A percentile compares a stretch with the other conserved stretches of the same genome.
These are phyloP conservation scores for Peromyscus attwateri DNA, from an alignment of 2,797 vertebrate species.

Conservation along the genomic window DNA sequence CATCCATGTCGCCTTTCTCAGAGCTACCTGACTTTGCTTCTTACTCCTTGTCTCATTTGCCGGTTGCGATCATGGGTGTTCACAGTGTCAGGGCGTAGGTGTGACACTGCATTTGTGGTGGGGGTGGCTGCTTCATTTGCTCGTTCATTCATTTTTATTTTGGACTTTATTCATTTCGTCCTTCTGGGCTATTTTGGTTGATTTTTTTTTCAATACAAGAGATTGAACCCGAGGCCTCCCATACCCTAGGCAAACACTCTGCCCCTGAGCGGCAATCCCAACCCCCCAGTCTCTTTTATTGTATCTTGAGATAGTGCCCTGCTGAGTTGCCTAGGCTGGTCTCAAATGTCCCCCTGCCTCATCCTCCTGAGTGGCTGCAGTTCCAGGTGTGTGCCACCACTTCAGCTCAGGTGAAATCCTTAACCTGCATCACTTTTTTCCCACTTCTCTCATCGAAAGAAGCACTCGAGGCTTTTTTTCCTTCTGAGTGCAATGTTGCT, in stretches of 20 bases:
- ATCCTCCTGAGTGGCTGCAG: background rate
- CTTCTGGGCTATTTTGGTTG: background rate
- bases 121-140: background rate
- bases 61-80: background rate
- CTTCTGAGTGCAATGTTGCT: background rate
- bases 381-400: background rate
- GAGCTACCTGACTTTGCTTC: background rate
- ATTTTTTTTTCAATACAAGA: background rate
- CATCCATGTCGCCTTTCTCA: background rate
- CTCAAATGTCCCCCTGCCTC: background rate
- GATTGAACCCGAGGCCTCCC: background rate
- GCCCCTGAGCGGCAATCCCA: background rate
- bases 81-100: background rate
- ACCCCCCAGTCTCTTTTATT: background rate
- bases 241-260: background rate
- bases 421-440: background rate
- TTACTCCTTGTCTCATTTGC: background rate
- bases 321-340: background rate
- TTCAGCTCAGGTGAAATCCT: background rate
- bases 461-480: background rate
- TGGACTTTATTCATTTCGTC: constrained; percentile 12
- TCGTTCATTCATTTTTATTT: constrained; percentile 27
- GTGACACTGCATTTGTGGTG: background rate
- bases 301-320: background rate
- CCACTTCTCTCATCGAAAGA: background rate